A percentile compares a stretch with the other conserved stretches of the same genome.
Conservation (phyloP, 2,888 invertebrate genomes). For the Zhengitettix transpicula region DNA sequence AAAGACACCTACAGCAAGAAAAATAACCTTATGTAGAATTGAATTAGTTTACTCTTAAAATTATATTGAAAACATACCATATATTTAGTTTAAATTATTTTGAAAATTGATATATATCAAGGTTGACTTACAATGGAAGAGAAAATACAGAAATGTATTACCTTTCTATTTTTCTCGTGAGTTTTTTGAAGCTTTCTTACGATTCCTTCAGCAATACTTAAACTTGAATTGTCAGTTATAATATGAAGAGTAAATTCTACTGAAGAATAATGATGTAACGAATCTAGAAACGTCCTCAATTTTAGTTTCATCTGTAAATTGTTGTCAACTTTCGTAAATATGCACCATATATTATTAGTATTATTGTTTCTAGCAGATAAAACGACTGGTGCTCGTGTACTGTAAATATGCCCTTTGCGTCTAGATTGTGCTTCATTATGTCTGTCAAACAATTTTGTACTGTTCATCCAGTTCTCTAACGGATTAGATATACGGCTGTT, state of each 20-base stretch:
- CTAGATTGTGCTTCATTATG: neutral
- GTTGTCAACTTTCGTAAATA: conserved; percentile 36
- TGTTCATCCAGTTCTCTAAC: neutral
- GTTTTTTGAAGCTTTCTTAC: conserved; percentile 24
- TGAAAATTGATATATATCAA: neutral
- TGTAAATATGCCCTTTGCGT: neutral
- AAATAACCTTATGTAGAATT: neutral
- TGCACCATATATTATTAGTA: conserved; percentile 35
- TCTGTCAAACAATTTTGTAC: neutral
- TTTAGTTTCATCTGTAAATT: conserved; percentile 33
- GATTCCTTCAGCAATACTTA: conserved; percentile 32
- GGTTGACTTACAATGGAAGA: neutral
- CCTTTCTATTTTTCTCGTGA: conserved; percentile 26
- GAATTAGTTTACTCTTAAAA: neutral
- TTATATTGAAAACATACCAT: neutral
- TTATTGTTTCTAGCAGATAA: conserved; percentile 4
- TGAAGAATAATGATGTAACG: conserved; percentile 30
- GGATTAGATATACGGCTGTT: neutral
- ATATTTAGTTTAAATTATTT: neutral
- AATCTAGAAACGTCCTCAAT: conserved; percentile 32
- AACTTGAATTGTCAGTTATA: conserved; percentile 41
- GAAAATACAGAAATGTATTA: conserved; percentile 18
- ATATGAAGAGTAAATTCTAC: conserved; percentile 40
- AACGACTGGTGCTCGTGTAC: neutral
- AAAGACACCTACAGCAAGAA: conserved; percentile 29